phyloP scores from a whole-genome alignment of 2,797 vertebrate genomes.

The Coracias cyanogaster region DNA sequence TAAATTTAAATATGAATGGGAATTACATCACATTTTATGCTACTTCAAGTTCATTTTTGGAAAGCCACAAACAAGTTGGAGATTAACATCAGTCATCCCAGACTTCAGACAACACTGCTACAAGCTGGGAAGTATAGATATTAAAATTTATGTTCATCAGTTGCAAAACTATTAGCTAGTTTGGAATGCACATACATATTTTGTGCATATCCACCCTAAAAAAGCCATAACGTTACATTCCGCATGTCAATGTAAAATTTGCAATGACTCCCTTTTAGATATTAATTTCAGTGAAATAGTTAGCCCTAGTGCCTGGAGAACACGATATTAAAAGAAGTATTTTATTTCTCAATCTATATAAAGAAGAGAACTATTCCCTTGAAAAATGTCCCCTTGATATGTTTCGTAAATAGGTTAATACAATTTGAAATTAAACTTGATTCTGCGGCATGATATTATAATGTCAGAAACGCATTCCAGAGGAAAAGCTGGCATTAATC shows the following conservation, averaged over 20 bases:
- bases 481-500: conserved; percentile 40
- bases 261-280: conserved; percentile 43
- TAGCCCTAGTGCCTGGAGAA: conserved; percentile 39
- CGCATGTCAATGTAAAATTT: conserved; percentile 49
- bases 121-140: conserved; percentile 77
- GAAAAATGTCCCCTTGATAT: conserved; percentile 60
- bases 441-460: conserved; percentile 49
- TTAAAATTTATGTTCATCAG: conserved; percentile 69
- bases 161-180: conserved; percentile 68
- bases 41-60: conserved; percentile 71
- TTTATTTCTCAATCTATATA: conserved; percentile 62
- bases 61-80: conserved; percentile 72
- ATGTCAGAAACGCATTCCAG: conserved; percentile 43
- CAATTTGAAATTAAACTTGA: conserved; percentile 71
- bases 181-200: conserved; percentile 60
- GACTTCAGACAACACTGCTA: conserved; percentile 72
- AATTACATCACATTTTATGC: conserved; percentile 64
- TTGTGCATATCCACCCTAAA: conserved; percentile 51
- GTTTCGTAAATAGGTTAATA: conserved; percentile 68
- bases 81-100: conserved; percentile 74
- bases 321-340: conserved; percentile 59
- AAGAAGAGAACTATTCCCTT: conserved; percentile 64
- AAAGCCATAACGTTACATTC: conserved; percentile 43
- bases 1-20: conserved; percentile 49
- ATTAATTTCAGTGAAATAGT: conserved; percentile 67